Percentiles rank a stretch among this genome's conserved stretches.
Evolutionary conservation across 2,888 invertebrate genomes (phyloP).

Genomic region (Acronicta alni): DNA sequence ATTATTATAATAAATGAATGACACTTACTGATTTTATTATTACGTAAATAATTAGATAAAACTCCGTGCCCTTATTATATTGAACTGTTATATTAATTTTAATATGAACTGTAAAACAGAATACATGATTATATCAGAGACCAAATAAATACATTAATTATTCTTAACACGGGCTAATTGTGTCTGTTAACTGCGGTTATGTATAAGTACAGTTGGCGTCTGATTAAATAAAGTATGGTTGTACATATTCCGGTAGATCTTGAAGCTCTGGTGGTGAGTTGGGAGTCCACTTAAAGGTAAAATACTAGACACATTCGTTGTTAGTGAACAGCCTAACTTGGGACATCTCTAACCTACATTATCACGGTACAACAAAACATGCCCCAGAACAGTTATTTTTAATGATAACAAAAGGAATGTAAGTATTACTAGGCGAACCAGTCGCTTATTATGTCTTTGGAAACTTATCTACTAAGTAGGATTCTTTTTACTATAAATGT

Average conservation of each 20-base stretch:
- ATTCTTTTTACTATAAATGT: constrained; percentile 64
- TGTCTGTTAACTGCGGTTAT: constrained; percentile 44
- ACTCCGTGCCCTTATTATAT: constrained; percentile 80
- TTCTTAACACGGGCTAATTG: constrained; percentile 43
- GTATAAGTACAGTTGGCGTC: constrained; percentile 13
- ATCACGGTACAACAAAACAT: constrained; percentile 45
- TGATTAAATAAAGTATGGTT: constrained; percentile 11
- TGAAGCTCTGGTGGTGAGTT: constrained; percentile 20
- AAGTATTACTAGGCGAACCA: constrained; percentile 69
- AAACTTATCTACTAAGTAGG: constrained; percentile 72
- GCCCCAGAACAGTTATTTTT: constrained; percentile 27
- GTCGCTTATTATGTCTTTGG: constrained; percentile 68
- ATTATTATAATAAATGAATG: constrained; percentile 78
- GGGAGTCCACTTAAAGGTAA: constrained; percentile 65
- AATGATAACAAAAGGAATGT: constrained; percentile 49
- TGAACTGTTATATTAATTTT: constrained; percentile 75
- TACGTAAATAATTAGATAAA: constrained; percentile 70
- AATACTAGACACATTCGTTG: constrained; percentile 84
- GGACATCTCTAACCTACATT: constrained; percentile 68
- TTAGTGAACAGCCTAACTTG: constrained; percentile 84
- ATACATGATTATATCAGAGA: constrained; percentile 60
- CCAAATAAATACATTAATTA: constrained; percentile 37
- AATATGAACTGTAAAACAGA: constrained; percentile 63
- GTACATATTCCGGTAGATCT: constrained; percentile 20
- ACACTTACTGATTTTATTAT: constrained; percentile 66